Conservation (phyloP, 2,888 invertebrate genomes). For the Limnephilus rhombicus region DNA sequence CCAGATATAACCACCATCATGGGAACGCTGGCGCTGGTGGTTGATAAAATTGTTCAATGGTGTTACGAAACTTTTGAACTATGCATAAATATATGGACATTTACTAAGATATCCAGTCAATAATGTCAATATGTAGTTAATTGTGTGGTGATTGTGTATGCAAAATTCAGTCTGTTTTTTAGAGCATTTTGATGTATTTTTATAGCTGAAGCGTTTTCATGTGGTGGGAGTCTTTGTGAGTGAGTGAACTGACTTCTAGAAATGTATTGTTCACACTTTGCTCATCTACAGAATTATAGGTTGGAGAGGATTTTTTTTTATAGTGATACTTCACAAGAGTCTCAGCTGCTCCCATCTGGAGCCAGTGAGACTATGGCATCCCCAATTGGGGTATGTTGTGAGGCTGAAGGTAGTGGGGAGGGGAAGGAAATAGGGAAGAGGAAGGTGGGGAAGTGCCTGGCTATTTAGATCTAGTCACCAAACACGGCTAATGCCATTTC, state of each 20-base stretch:
- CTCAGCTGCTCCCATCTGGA: too few species aligned
- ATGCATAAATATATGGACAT: not conserved
- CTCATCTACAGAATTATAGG: too few species aligned
- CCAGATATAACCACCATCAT: not conserved
- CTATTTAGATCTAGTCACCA: too few species aligned
- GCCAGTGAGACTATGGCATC: too few species aligned
- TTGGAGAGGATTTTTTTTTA: too few species aligned
- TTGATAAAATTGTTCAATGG: not conserved
- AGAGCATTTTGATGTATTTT: not conserved
- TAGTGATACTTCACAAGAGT: too few species aligned
- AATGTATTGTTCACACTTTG: not conserved
- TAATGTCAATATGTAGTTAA: not conserved
- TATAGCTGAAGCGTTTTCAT: not conserved
- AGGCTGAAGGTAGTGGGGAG: too few species aligned
- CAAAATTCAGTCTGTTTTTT: not conserved
- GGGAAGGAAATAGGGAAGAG: too few species aligned
- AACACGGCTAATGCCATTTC: too few species aligned
- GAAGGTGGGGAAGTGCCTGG: too few species aligned
- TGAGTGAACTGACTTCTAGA: not conserved
- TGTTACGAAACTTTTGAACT: not conserved
- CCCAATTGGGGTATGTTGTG: too few species aligned
- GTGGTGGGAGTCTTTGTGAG: not conserved
- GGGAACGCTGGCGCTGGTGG: not conserved
- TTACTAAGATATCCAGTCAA: not conserved
- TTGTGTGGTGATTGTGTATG: not conserved